Conservation (phyloP, 2,888 invertebrate genomes). For the Aspidapion aeneum region DNA sequence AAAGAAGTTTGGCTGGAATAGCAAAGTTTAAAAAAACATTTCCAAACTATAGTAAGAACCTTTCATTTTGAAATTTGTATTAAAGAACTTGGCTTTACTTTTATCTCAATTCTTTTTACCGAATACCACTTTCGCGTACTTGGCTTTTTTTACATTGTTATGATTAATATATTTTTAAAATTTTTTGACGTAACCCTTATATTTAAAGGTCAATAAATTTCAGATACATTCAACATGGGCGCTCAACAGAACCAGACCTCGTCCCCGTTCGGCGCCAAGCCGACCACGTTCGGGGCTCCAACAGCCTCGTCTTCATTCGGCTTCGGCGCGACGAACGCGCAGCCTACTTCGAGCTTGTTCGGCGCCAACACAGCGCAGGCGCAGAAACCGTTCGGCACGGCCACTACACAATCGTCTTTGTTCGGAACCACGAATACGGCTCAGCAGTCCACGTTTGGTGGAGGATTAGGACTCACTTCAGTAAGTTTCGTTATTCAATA, state of each 20-base stretch:
- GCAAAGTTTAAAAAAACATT: no score
- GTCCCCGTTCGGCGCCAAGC: slow-evolving; percentile 30
- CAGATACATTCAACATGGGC: slow-evolving; percentile 9
- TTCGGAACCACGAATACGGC: slow-evolving; percentile 44
- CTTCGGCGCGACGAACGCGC: slow-evolving; percentile 50
- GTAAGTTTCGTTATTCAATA: no score
- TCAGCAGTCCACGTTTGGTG: slow-evolving; percentile 53
- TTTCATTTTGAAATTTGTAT: no score
- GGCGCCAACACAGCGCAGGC: slow-evolving; percentile 45
- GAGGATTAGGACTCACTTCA: slow-evolving; percentile 13
- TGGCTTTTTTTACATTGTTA: no score
- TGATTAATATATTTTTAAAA: no score
- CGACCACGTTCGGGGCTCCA: slow-evolving; percentile 39
- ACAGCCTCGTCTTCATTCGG: slow-evolving; percentile 30
- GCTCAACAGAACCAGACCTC: slow-evolving; percentile 24
- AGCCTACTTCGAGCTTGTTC: slow-evolving; percentile 41
- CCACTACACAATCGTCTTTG: slow-evolving; percentile 36
- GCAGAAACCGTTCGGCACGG: slow-evolving; percentile 53
- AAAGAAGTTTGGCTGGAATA: no score
- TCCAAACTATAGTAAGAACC: no score
- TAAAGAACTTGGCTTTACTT: no score
- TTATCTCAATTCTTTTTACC: no score
- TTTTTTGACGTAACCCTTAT: no score
- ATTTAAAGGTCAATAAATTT: no score
- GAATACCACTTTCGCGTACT: no score